Conservation (phyloP, 2,888 invertebrate species). For the Sepiola atlantica region DNA sequence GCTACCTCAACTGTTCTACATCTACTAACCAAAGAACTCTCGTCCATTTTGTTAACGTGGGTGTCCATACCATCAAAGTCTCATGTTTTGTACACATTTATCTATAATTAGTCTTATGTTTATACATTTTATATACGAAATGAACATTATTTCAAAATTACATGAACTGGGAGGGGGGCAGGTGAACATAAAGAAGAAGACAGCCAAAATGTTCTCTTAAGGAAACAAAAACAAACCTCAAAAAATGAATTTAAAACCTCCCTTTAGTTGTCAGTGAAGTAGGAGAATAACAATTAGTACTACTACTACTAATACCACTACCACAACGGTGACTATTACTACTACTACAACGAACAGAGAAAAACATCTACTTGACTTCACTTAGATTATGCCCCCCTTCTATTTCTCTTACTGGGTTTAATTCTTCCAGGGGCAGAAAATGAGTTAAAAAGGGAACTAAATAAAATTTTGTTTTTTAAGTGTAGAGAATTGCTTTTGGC, state of each 20-base stretch:
- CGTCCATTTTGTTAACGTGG: no score
- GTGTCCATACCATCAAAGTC: no score
- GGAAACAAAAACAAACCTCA: background rate
- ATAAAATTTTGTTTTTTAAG: background rate
- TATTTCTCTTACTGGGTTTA: background rate
- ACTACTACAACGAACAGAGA: background rate
- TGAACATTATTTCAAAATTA: background rate
- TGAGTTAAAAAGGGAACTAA: background rate
- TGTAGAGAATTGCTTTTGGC: background rate
- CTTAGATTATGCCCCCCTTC: background rate
- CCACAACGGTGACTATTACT: background rate
- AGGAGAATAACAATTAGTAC: background rate
- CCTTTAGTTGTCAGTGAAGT: background rate
- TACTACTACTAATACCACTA: background rate
- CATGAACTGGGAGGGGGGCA: background rate
- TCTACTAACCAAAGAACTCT: no score
- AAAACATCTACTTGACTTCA: background rate
- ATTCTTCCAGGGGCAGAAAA: background rate
- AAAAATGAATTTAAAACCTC: background rate
- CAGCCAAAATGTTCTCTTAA: background rate
- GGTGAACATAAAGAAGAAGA: background rate
- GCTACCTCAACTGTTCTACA: no score
- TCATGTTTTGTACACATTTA: no score
- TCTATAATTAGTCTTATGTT: background rate
- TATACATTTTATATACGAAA: background rate